A percentile compares a stretch with the other conserved stretches of the same genome.
These are phyloP conservation scores for Sebastes elongatus DNA, from an alignment of 2,797 vertebrate genomes.

Conservation along the genomic window DNA sequence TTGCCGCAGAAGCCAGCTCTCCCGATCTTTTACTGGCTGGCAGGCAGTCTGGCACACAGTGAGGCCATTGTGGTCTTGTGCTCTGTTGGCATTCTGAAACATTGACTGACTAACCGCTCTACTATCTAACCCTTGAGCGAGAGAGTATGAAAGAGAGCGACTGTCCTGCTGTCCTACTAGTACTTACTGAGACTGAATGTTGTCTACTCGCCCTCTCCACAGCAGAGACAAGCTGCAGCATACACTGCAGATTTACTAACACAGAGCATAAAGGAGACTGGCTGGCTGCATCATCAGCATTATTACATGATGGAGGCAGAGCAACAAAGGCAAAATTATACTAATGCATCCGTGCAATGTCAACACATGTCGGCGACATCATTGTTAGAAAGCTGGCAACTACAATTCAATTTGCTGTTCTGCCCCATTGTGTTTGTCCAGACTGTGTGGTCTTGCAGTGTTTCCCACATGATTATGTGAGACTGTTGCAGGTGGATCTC, in stretches of 20 bases:
- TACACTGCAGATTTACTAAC: slow-evolving; percentile 24
- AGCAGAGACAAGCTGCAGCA: slow-evolving; percentile 13
- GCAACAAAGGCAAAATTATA: background rate
- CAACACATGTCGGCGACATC: background rate
- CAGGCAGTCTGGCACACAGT: slow-evolving; percentile 34
- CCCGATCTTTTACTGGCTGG: background rate
- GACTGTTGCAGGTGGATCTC: too few relatives aligned
- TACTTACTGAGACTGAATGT: slow-evolving; percentile 21
- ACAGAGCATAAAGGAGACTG: background rate
- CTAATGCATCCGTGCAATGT: background rate
- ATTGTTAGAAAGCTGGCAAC: background rate
- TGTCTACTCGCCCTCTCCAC: background rate
- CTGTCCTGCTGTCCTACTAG: slow-evolving; percentile 35
- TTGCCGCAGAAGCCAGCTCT: slow-evolving; percentile 13
- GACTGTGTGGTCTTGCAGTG: background rate
- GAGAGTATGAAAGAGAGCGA: slow-evolving; percentile 35
- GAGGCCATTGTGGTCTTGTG: slow-evolving; percentile 44
- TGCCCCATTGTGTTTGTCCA: background rate
- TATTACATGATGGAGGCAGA: background rate
- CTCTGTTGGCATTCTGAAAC: slow-evolving; percentile 30
- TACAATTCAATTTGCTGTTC: background rate
- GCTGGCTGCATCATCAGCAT: background rate
- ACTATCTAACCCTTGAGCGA: slow-evolving; percentile 20
- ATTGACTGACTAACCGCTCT: slow-evolving; percentile 28
- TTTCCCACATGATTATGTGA: too few relatives aligned